Evolutionary conservation across 2,888 invertebrate genomes (phyloP).

Genomic region (Dynastes maya): DNA sequence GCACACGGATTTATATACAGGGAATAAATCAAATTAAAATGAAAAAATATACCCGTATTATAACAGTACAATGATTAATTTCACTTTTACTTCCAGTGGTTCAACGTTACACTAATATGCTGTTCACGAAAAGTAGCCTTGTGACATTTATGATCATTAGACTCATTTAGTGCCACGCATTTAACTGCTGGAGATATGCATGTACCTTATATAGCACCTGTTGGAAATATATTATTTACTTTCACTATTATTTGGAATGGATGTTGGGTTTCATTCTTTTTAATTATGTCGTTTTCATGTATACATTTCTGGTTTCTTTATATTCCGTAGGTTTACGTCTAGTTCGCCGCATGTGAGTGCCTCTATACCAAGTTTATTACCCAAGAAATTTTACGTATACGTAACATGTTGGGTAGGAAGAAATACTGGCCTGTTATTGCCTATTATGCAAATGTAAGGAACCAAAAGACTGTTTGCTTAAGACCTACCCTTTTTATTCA

Average conservation of each 20-base stretch:
- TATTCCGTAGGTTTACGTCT: too few species aligned
- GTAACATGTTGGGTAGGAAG: too few species aligned
- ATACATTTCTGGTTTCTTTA: too few species aligned
- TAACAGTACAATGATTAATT: background rate
- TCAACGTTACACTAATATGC: background rate
- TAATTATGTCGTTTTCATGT: too few species aligned
- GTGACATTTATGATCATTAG: slow-evolving; percentile 15
- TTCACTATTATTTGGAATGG: slow-evolving; percentile 12
- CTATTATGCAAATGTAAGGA: too few species aligned
- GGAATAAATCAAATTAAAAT: slow-evolving; percentile 15
- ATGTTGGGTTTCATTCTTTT: background rate
- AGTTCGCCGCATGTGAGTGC: too few species aligned
- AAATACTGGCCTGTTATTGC: too few species aligned
- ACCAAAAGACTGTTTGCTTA: too few species aligned
- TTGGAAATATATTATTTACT: background rate
- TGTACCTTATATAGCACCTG: slow-evolving; percentile 1
- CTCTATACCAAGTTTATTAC: too few species aligned
- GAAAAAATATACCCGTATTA: background rate
- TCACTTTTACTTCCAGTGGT: slow-evolving; percentile 1
- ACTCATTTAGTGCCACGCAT: background rate
- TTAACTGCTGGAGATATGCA: background rate
- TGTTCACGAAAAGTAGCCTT: background rate
- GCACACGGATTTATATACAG: background rate
- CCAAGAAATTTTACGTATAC: too few species aligned
- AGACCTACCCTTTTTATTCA: too few species aligned